Conservation (phyloP, 2,888 invertebrate genomes). For the Emmelina monodactyla region DNA sequence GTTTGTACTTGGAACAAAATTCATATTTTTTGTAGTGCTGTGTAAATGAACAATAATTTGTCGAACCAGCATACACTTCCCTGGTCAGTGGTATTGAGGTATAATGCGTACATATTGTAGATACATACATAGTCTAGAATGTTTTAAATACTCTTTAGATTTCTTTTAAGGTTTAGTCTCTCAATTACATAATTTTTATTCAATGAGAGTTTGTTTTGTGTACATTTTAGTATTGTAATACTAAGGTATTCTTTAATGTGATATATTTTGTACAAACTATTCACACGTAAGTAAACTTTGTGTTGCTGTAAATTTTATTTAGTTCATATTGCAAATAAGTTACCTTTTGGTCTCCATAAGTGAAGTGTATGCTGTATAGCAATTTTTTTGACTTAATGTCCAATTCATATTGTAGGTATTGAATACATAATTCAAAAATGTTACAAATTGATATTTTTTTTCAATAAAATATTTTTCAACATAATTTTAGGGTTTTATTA, state of each 20-base stretch:
- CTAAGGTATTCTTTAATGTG: slow-evolving; percentile 40
- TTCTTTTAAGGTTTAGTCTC: no score
- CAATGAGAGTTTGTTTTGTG: slow-evolving; percentile 17
- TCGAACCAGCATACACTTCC: slow-evolving; percentile 48
- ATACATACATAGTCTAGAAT: no score
- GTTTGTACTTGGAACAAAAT: slow-evolving; percentile 25
- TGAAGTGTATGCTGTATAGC: slow-evolving; percentile 54
- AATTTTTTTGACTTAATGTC: slow-evolving; percentile 33
- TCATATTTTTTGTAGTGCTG: slow-evolving; percentile 23
- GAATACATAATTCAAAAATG: slow-evolving; percentile 41
- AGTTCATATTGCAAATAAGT: slow-evolving; percentile 17
- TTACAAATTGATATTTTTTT: slow-evolving; percentile 52
- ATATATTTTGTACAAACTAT: slow-evolving; percentile 61
- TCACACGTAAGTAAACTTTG: slow-evolving; percentile 37
- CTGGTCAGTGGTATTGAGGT: no score
- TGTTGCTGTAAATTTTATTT: slow-evolving; percentile 20
- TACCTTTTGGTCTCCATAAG: slow-evolving; percentile 23
- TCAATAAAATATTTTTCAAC: slow-evolving; percentile 50
- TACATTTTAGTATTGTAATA: slow-evolving; percentile 1
- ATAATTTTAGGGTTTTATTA: slow-evolving; percentile 17
- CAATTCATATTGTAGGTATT: slow-evolving; percentile 28
- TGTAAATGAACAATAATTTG: slow-evolving; percentile 13
- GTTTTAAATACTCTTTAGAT: no score
- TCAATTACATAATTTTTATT: slow-evolving; percentile 13
- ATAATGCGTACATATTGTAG: no score